Base-by-base conservation (phyloP, 2,888 invertebrate genomes). In the Synergus laeviventris region DNA sequence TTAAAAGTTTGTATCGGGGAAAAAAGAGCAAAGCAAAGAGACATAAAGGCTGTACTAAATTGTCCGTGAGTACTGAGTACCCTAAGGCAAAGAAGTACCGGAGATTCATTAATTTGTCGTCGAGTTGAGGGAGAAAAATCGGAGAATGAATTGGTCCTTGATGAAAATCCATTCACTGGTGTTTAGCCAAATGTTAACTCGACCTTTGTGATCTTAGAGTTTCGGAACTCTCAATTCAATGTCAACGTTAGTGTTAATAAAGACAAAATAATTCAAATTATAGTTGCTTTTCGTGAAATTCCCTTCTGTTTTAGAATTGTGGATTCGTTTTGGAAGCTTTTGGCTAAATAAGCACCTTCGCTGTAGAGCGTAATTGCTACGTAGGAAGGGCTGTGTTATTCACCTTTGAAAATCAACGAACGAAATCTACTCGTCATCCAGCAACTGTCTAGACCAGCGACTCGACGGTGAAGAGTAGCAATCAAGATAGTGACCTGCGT, bases 1-100 rank as follows among this genome's bases (percentile, higher is more conserved):
- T 90, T 87, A 88, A 90, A 90, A 89, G 86, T 89, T 89, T 89
- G 87, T 87, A 89, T 88, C 88, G 85, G 78, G 79, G 80, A 74
- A 77, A 79, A 81, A 80, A 66, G 77, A 77, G 77, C 60, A 66
- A 42, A 76, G 75, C 66, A 66, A 79, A 81, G 81, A 81, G 79
- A 54, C 75, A 76, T 74, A 77, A 80, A 59, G 45, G 74, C 81
- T 81, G 76, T 77, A 84, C 81, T 88, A 88, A 89, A 89, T 89
- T 87, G 87, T 87, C 85, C 85, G 84, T 83, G 84, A 88, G 84
- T 84, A 81, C 78, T 84, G 84, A 88, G 84, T 84, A 80, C 77
- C 76, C 75, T 79, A 70, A 79, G 83, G 82, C 81, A 81, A 82
- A 80, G 79, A 81, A 84, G 81, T 82, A 82, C 73, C 76, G 70